Evolutionary conservation across 2,113 vertebrate species (phyloP).

Genomic region (Electrona antarctica): DNA sequence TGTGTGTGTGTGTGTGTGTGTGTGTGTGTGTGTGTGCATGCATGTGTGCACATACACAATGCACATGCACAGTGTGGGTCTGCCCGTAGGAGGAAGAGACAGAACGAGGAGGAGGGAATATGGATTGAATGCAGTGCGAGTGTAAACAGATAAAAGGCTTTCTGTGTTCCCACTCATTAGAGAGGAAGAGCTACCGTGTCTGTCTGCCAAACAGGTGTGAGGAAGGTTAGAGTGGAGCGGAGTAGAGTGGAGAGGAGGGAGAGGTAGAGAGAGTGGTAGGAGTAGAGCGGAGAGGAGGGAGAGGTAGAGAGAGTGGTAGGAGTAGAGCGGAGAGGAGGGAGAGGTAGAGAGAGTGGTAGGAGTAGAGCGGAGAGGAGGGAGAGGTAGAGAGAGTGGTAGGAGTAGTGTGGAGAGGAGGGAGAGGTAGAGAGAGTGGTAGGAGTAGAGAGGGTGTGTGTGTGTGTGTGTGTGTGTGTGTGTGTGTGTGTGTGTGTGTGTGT

Average conservation of each 20-base stretch:
- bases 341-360: not conserved
- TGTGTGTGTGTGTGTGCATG: constrained; percentile 4
- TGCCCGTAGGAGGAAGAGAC: constrained; percentile 9
- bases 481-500: too few relatives aligned
- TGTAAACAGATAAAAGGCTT: constrained; percentile 77
- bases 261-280: not conserved
- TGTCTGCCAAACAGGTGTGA: constrained; percentile 64
- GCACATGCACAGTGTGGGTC: not conserved
- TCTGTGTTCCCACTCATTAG: constrained; percentile 77
- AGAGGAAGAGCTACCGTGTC: constrained; percentile 36
- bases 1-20: not conserved
- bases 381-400: not conserved
- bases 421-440: too few relatives aligned
- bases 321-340: not conserved
- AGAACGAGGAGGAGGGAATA: constrained; percentile 14
- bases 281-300: not conserved
- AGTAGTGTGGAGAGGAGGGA: not conserved
- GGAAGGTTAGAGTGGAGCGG: constrained; percentile 27
- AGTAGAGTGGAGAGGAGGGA: not conserved
- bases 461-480: too few relatives aligned
- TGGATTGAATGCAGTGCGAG: not conserved
- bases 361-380: not conserved
- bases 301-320: not conserved
- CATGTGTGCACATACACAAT: not conserved
- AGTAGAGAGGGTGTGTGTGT: not conserved